phyloP scores from a whole-genome alignment of 2,797 vertebrate species.

The Acanthurus leucopareius region DNA sequence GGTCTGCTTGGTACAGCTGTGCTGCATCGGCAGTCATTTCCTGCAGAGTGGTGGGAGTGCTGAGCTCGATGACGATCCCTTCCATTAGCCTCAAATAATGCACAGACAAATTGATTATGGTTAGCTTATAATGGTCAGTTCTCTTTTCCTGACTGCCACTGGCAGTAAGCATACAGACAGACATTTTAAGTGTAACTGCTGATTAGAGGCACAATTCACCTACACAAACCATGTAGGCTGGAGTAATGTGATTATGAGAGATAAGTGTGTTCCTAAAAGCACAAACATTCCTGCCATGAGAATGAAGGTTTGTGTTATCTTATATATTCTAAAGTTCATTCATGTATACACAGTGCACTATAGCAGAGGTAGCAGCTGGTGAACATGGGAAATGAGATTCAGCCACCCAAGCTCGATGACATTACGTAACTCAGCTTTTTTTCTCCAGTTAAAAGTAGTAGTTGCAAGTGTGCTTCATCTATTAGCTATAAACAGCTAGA shows the following conservation, averaged over 20 bases:
- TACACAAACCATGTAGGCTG: constrained; percentile 53
- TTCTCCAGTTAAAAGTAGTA: constrained; percentile 16
- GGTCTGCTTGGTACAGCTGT: neutral
- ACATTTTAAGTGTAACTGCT: constrained; percentile 47
- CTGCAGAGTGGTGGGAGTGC: constrained; percentile 13
- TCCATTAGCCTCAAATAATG: constrained; percentile 37
- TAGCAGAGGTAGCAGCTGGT: constrained; percentile 34
- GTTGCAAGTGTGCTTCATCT: neutral
- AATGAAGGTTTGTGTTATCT: constrained; percentile 30
- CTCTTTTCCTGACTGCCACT: constrained; percentile 32
- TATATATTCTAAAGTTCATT: constrained; percentile 46
- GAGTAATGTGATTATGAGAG: constrained; percentile 55
- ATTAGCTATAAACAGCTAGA: neutral
- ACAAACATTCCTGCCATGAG: constrained; percentile 26
- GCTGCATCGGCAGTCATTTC: constrained; percentile 9
- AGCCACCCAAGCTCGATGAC: constrained; percentile 14
- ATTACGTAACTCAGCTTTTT: neutral
- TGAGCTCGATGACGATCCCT: neutral
- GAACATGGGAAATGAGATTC: constrained; percentile 25
- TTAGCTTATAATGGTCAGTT: constrained; percentile 40
- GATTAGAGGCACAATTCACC: constrained; percentile 43
- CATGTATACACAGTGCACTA: constrained; percentile 34
- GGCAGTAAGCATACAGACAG: constrained; percentile 24
- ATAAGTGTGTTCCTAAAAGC: constrained; percentile 57
- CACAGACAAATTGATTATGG: constrained; percentile 41